A percentile compares a stretch with the other conserved stretches of the same genome.
Conservation (phyloP, 2,113 vertebrate genomes). For the Otus sunia region DNA sequence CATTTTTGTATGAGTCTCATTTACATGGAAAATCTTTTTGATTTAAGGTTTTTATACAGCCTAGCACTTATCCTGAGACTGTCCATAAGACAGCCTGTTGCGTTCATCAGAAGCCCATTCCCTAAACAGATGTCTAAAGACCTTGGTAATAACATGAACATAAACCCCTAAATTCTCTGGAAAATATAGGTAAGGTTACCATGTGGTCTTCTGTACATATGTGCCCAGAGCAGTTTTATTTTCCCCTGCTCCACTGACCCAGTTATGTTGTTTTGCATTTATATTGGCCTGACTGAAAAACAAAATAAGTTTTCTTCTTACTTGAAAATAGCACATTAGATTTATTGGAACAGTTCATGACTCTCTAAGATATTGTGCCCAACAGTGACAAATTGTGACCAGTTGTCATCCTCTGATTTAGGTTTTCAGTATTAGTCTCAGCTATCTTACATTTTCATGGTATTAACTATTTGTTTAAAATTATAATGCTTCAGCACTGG, state of each 20-base stretch:
- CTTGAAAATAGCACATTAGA: not conserved
- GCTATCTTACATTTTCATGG: not conserved
- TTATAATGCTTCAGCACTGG: not conserved
- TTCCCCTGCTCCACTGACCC: not conserved
- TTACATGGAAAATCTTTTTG: not conserved
- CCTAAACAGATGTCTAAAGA: not conserved
- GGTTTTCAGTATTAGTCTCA: not conserved
- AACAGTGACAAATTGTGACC: not conserved
- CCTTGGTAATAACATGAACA: not conserved
- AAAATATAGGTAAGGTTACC: not conserved
- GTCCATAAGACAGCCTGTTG: not conserved
- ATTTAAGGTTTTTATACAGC: not conserved
- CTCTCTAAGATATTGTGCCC: not conserved
- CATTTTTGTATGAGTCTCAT: not conserved
- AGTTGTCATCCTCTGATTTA: not conserved
- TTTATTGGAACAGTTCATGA: not conserved
- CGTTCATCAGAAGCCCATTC: not conserved
- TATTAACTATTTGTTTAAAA: not conserved
- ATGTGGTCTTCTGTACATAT: not conserved
- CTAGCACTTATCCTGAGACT: not conserved
- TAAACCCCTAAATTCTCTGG: not conserved
- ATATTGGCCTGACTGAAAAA: not conserved
- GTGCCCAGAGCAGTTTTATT: not conserved
- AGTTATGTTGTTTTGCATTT: not conserved
- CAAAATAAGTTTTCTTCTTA: not conserved